phyloP scores from a whole-genome alignment of 2,113 vertebrate genomes.

The Tupaia tana region DNA sequence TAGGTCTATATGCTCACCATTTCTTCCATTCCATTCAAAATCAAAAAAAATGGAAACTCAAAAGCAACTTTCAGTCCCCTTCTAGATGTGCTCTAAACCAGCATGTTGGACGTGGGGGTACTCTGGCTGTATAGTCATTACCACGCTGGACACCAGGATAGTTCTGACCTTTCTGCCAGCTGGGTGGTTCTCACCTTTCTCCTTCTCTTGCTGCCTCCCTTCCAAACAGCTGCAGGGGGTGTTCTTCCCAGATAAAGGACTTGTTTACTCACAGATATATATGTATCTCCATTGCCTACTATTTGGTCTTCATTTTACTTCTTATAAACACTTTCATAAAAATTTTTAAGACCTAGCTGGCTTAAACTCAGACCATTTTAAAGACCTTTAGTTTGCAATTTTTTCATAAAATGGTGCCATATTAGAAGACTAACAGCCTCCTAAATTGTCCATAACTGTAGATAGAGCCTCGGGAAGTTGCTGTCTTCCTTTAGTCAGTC shows the following conservation, averaged over 20 bases:
- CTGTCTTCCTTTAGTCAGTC: background rate
- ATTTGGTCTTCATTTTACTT: background rate
- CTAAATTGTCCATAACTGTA: background rate
- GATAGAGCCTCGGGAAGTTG: background rate
- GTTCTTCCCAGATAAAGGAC: background rate
- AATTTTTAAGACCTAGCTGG: background rate
- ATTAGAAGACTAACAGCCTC: background rate
- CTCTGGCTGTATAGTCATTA: background rate
- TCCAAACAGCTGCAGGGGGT: accelerated
- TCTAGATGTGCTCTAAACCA: background rate
- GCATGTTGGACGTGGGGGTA: background rate
- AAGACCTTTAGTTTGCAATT: background rate
- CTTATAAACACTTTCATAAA: background rate
- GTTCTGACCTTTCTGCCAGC: background rate
- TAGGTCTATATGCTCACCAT: background rate
- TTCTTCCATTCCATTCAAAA: background rate
- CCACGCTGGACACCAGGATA: background rate
- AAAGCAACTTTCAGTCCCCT: background rate
- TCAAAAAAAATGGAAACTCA: background rate
- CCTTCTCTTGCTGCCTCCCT: background rate
- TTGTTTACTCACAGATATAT: background rate
- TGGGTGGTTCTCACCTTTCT: background rate
- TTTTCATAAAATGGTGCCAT: background rate
- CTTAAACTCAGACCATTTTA: constrained; percentile 6
- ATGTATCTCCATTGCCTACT: background rate